Base-by-base conservation (phyloP, 2,797 vertebrate genomes). In the Tauraco hartlaubi region DNA sequence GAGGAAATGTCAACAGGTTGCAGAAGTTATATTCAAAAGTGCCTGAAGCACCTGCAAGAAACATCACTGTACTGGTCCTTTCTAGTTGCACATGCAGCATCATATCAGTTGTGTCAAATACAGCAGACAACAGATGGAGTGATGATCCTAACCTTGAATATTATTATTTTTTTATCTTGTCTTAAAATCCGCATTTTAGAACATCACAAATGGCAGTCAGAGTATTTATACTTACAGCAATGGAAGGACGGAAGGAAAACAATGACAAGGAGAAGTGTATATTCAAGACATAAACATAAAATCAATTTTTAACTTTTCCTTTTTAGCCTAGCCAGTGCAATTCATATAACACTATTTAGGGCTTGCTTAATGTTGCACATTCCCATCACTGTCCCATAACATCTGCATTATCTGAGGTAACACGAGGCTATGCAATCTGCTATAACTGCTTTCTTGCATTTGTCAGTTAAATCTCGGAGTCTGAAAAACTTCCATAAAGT, bases 401-500 rank as follows among this genome's bases (percentile, higher is more conserved):
- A 26, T 29, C 58, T 75, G 58, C 56, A 28, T 37, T 71, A 49
- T 41, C 55, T 64, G 17, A 61, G 64, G 90, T 71, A 78, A 64
- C n/a, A 55, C 15, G 41, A 88, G 44, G 56, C 48, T 52, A 12
- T 26, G 59, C 58, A 87, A 17, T 52, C 37, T 49, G 62, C 46
- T 78, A 1, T 55, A 59, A 74, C 28, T 64, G 55, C 41, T 86
- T 95, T 93, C 28, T 68, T 90, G 29, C 31, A 10, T 48, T 90
- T 80, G 52, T 59, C 67, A 59, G 25, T 92, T 94, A 82, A 94
- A 85, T 19, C 15, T 29, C 35, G 37, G 82, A 88, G 15, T 88
- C 64, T 79, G 68, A 94, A 94, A 85, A 94, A 73, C 28, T 88
- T 80, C 86, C 83, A 86, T 67, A 31, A 79, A 88, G 29, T 56